A percentile compares a stretch with the other conserved stretches of the same genome.
Conservation (phyloP, 2,888 invertebrate genomes). For the Machimus rusticus region DNA sequence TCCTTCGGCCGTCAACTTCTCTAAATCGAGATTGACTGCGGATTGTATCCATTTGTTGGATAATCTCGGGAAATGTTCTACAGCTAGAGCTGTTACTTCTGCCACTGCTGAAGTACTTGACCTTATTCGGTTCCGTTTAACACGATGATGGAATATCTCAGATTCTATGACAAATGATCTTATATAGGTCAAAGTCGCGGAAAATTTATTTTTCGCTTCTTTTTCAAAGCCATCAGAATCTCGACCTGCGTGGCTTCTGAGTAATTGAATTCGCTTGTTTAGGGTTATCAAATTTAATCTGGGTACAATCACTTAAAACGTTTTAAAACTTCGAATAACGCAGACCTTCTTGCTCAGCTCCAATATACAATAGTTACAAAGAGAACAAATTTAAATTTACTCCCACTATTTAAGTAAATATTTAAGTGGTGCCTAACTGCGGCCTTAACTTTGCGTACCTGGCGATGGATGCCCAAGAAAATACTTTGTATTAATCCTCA, state of each 20-base stretch:
- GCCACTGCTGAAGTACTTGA: slow-evolving; percentile 7
- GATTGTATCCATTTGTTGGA: slow-evolving; percentile 18
- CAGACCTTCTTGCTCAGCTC: neutral
- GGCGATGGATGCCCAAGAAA: neutral
- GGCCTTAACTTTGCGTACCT: neutral
- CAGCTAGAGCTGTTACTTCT: neutral
- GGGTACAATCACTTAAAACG: neutral
- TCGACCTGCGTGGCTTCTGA: neutral
- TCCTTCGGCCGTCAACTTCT: slow-evolving; percentile 10
- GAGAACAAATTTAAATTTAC: neutral
- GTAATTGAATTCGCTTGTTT: neutral
- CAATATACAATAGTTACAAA: neutral
- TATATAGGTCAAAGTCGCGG: slow-evolving; percentile 15
- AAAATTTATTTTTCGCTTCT: neutral
- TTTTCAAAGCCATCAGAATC: neutral
- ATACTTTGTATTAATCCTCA: neutral
- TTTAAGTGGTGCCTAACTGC: neutral
- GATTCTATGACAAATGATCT: slow-evolving; percentile 15
- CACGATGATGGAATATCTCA: slow-evolving; percentile 2
- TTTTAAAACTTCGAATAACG: neutral
- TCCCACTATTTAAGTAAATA: neutral
- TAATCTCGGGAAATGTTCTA: slow-evolving; percentile 23
- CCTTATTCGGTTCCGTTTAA: slow-evolving; percentile 8
- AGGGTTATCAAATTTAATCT: neutral
- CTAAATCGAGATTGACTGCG: neutral